Percentiles rank a stretch among this genome's conserved stretches.
These are phyloP conservation scores for Anabas testudineus DNA, from an alignment of 2,797 vertebrate genomes.

Conservation along the genomic window DNA sequence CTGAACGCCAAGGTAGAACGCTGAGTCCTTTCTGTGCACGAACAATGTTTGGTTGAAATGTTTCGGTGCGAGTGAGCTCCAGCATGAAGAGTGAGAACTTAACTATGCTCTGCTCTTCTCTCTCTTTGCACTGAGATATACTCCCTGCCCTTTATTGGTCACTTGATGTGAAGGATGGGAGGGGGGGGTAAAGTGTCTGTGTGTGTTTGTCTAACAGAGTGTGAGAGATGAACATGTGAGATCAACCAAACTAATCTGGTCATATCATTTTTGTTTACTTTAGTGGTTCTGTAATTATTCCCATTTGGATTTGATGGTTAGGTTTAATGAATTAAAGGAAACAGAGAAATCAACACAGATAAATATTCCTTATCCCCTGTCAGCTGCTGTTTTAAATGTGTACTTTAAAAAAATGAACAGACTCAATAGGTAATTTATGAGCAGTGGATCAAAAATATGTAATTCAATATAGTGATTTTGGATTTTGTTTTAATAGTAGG, in stretches of 20 bases:
- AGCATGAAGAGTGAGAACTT: constrained; percentile 35
- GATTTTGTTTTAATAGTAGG: not conserved
- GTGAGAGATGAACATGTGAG: constrained; percentile 3
- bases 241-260: not conserved
- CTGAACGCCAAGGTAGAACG: constrained; percentile 42
- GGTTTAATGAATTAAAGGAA: not conserved
- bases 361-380: not conserved
- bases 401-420: no score
- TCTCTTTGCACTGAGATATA: constrained; percentile 27
- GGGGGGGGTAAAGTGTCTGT: constrained; percentile 6
- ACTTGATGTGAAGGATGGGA: constrained; percentile 32
- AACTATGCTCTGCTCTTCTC: constrained; percentile 18
- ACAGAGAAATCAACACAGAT: not conserved
- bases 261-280: not conserved
- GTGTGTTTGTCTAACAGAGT: not conserved
- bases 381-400: not conserved
- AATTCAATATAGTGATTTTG: not conserved
- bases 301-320: not conserved
- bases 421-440: constrained; percentile 59
- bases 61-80: constrained; percentile 46
- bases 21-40: constrained; percentile 40
- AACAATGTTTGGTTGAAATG: constrained; percentile 34
- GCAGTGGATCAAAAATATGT: not conserved
- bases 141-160: constrained; percentile 52
- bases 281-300: not conserved